Evolutionary conservation across 2,888 invertebrate genomes (phyloP).

Genomic region (Deroplatys truncata): DNA sequence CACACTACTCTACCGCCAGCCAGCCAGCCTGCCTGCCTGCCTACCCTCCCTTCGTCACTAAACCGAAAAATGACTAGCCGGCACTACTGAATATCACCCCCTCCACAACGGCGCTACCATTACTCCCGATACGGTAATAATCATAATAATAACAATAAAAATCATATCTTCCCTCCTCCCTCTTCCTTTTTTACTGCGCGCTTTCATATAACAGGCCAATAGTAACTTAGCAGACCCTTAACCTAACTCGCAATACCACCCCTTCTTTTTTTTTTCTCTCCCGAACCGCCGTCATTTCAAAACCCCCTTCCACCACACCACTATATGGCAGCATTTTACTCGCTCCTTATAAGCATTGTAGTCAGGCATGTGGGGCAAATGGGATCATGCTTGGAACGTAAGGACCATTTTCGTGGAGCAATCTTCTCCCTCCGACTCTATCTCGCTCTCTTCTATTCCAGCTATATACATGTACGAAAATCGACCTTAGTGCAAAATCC

Average conservation of each 20-base stretch:
- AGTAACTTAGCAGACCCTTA: conserved; percentile 28
- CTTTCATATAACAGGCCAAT: conserved; percentile 27
- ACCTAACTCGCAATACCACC: not conserved
- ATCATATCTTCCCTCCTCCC: conserved; percentile 5
- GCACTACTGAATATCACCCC: not conserved
- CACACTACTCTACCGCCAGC: not conserved
- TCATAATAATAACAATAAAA: conserved; percentile 27
- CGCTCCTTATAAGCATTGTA: conserved; percentile 16
- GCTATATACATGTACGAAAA: conserved; percentile 17
- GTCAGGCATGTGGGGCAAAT: conserved; percentile 11
- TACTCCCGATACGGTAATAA: conserved; percentile 22
- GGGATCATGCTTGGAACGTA: conserved; percentile 13
- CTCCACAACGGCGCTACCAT: not conserved
- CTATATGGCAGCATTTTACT: conserved; percentile 2
- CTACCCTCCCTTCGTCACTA: not conserved
- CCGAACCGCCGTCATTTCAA: not conserved
- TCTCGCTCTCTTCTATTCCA: not conserved
- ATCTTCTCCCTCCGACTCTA: not conserved
- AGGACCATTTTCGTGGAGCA: conserved; percentile 26
- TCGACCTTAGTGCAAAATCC: conserved; percentile 13
- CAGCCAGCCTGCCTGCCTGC: too few relatives aligned
- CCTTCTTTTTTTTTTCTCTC: not conserved
- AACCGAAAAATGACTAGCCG: conserved; percentile 6
- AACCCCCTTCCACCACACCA: not conserved
- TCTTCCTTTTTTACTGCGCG: conserved; percentile 2